Evolutionary conservation across 2,113 vertebrate genomes (phyloP).

Genomic region (Damaliscus lunatus): DNA sequence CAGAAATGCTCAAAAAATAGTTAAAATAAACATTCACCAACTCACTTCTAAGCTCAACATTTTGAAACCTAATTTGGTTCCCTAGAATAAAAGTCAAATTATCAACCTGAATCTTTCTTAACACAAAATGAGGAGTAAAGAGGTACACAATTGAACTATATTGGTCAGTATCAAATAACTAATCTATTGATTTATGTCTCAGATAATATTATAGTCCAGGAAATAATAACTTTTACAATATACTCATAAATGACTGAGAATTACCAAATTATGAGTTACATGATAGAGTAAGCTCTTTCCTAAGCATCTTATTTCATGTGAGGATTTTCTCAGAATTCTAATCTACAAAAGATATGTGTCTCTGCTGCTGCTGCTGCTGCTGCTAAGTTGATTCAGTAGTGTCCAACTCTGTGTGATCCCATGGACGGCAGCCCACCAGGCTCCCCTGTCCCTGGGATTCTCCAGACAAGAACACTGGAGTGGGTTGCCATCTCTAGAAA

Average conservation of each 20-base stretch:
- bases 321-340: neutral
- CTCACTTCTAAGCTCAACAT: constrained; percentile 57
- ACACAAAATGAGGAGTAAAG: neutral
- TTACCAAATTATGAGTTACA: neutral
- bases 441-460: too few species aligned
- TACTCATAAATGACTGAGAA: neutral
- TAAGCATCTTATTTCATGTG: neutral
- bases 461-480: too few species aligned
- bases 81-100: neutral
- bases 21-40: constrained; percentile 53
- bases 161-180: neutral
- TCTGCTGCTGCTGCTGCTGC: too few species aligned
- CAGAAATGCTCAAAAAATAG: constrained; percentile 46
- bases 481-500: neutral
- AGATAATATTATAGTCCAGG: neutral
- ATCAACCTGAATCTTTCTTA: constrained; percentile 24
- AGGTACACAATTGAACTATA: neutral
- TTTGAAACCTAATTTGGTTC: constrained; percentile 58
- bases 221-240: neutral
- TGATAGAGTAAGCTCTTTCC: neutral
- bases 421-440: too few species aligned
- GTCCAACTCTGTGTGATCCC: too few species aligned
- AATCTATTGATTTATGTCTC: neutral
- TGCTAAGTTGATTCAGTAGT: too few species aligned
- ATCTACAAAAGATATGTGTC: neutral